Evolutionary conservation across 2,888 invertebrate species (phyloP), one percentile per base, ranked within the genome.

Genomic region (Eutolmus rufibarbis): DNA sequence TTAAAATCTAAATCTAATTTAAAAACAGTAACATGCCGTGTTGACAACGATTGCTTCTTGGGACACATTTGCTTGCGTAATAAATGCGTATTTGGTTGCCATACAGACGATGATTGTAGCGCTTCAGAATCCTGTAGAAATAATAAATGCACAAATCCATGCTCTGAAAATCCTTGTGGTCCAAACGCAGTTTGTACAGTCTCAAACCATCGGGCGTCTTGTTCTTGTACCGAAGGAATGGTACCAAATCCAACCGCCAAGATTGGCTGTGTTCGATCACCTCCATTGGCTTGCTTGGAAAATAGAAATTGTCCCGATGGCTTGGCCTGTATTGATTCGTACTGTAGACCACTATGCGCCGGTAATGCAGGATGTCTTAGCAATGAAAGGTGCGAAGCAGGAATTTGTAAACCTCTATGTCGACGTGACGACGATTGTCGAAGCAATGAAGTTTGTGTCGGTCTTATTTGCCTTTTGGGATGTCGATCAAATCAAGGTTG

Each of bases 41-140:
- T 97, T 1, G 97, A 98, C 91, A 97, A 97, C 90, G 98, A 98
- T 90, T 98, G 98, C 90, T 97, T 98, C 95, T 93, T 97, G 88
- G 97, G 97, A 0, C 97, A 98, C 90, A 97, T 98, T 89, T 98
- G 98, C 91, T 93, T 97, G 87, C 95, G 95, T 90, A 97, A 97
- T 90, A 96, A 96, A 93, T 98, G 98, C 91, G 94, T 96, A 88
- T 96, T 96, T 89, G 98, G 98, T 57, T 98, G 98, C 91, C 95
- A 97, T 89, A 95, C 95, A 23, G 97, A 97, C 90, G 97, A 97
- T 90, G 98, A 98, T 91, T 98, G 98, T 91, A 96, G 96, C 89
- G 96, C 95, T 0, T 96, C 96, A 86, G 96, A 97, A 91, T 95
- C 97, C 7, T 98, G 98, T 90, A 94, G 96, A 89, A 95, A 95